Base-by-base conservation (phyloP, 2,113 vertebrate species). In the Calyptomena viridis region DNA sequence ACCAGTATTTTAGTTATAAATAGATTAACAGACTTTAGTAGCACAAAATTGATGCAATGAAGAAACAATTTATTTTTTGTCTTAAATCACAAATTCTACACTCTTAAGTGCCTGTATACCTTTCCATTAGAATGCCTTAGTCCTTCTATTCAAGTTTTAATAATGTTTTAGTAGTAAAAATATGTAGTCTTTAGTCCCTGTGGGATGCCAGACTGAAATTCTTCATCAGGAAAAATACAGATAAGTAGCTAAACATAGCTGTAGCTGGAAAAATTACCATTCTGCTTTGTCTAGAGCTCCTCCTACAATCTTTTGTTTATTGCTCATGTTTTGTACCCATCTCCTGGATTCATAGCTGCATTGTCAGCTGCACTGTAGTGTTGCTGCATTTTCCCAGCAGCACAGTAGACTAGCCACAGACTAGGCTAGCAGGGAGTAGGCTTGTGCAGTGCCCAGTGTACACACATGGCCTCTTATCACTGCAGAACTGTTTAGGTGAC, bases 401-500 rank as follows among this genome's bases (percentile, higher is more conserved):
- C 14, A 8, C 16, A 37, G 52, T 7, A 47, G 42, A 63, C 12
- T 11, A 49, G 28, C 21, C 31, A 37, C 42, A 44, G 18, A 44
- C 6, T 30, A 30, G n/a, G 21, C 24, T 8, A 25, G 5, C 1
- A 2, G 25, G 8, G 28, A 18, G 8, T 23, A 2, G 5, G 5
- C 25, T 47, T 37, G 23, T 53, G 33, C n/a, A 64, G 19, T 75
- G 56, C 42, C 39, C 10, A 28, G 52, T 33, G 39, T 21, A 27
- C 56, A 77, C n/a, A 22, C 6, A 4, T 1, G 1, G 50, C 35
- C 25, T 60, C 15, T 7, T 15, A 19, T 12, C 0, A 0, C 40
- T 66, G 49, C 39, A 33, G 44, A 19, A 28, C n/a, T 8, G 5
- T 69, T 64, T 12, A 0, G 1, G 30, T 68, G 47, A 56, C 33